Evolutionary conservation across 2,888 invertebrate genomes (phyloP), one percentile per base, ranked within the genome.

Genomic region (Andrena camellia): DNA sequence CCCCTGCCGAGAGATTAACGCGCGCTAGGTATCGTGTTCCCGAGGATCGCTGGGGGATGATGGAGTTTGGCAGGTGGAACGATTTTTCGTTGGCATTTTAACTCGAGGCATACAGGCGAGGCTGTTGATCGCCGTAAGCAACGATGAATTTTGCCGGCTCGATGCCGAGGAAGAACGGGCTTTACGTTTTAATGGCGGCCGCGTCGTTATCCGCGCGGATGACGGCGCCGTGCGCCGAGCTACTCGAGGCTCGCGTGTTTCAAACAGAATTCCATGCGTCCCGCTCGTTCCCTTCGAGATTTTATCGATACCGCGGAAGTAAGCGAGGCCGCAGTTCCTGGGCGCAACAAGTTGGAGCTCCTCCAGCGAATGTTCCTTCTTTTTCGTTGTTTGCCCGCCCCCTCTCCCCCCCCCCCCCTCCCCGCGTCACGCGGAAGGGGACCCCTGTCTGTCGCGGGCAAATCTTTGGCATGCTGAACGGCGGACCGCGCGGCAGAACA

Each of bases 321-420:
- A 33, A 33, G 62, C 29, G 73, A 71, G 48, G 72, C 26, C 59
- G 63, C 69, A 62, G 63, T 67, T 75, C 54, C 42, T 60, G 57
- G 59, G 69, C 63, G 78, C 59, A 79, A 85, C 63, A 78, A 85
- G 83, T 83, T 77, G 73, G 72, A 62, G 54, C 70, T 33, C 35
- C 59, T 59, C 72, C 78, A 29, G 17, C n/a, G 50, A 67, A 57
- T 59, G 35, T 67, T 67, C 67, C 48, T 64, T 52, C 77, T 52
- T 76, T 70, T 70, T 10, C 35, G 33, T 33, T 23, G 33, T 66
- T 50, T 35, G 50, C 20, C 59, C 23, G 17, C n/a, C 13, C 13
- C 29, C n/a, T n/a, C n/a, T n/a, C n/a, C n/a, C n/a, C n/a, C n/a
- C n/a, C n/a, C n/a, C n/a, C n/a, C n/a, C n/a, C n/a, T n/a, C n/a